Conservation (phyloP, 2,888 invertebrate species). For the Andrena camellia region DNA sequence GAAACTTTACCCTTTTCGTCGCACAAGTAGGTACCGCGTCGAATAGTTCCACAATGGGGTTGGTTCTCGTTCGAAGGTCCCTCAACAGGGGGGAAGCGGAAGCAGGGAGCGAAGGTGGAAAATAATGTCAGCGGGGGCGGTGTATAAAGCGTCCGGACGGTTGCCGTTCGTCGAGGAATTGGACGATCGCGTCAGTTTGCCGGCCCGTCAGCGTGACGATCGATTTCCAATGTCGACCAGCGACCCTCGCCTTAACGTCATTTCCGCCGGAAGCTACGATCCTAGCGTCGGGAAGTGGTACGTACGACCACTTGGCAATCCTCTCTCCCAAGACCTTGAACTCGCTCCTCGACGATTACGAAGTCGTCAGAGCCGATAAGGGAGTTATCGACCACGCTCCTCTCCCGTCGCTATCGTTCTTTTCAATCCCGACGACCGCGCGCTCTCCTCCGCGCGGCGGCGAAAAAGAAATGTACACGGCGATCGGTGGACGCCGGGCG, state of each 20-base stretch:
- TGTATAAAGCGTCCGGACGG: constrained; percentile 19
- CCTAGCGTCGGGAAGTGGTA: constrained; percentile 52
- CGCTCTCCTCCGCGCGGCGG: neutral
- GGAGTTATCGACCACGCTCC: constrained; percentile 54
- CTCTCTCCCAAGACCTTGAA: constrained; percentile 60
- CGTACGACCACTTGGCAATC: constrained; percentile 63
- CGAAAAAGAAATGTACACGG: neutral
- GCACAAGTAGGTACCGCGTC: neutral
- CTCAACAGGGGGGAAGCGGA: neutral
- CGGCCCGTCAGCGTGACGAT: constrained; percentile 44
- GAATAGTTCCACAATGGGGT: neutral
- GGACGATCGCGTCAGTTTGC: constrained; percentile 38
- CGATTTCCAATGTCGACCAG: constrained; percentile 68
- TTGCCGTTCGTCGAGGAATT: constrained; percentile 36
- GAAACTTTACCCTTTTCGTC: neutral
- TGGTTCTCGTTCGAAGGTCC: neutral
- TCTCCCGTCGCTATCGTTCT: constrained; percentile 47
- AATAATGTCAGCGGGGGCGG: constrained; percentile 11
- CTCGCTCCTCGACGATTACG: constrained; percentile 59
- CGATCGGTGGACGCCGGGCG: neutral
- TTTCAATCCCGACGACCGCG: constrained; percentile 19
- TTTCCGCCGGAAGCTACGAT: constrained; percentile 64
- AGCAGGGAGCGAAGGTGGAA: neutral
- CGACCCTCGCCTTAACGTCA: constrained; percentile 58
- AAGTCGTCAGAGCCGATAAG: constrained; percentile 54